Evolutionary conservation across 1,140 invertebrate species (phyloP), one percentile per base, ranked within the genome.

Genomic region (Druon quercuslanigerum): DNA sequence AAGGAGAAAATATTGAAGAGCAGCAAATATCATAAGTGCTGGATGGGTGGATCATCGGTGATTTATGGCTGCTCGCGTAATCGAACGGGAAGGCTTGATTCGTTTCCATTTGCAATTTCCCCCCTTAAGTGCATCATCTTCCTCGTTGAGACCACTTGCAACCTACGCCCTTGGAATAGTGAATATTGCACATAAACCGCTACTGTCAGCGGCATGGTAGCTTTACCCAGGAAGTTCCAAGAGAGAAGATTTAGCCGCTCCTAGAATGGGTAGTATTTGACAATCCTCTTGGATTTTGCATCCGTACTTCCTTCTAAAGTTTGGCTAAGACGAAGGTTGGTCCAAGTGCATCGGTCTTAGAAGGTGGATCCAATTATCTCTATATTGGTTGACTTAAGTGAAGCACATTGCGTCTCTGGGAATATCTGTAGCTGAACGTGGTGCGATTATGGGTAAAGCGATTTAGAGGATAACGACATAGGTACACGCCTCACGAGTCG

Each of bases 341-440:
- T 66, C 60, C 60, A 66, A 66, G 60, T 66, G 60, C 60, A 66
- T 40, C 40, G 60, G 60, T 66, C 60, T n/a, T 66, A 8, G 25
- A 66, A 40, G 60, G 60, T 66, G 60, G 16, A 66, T 66, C 60
- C 60, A 66, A 66, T 66, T 66, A 66, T 46, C 60, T 46, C 60
- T 66, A 66, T 66, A 66, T 66, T 66, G 60, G 60, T 66, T 66
- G 60, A 66, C 33, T 66, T 33, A 40, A 66, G 60, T 33, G 33
- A 66, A 66, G 60, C 60, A 66, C 60, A 46, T 66, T 66, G 60
- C 60, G 60, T 66, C 60, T 46, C 25, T 16, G 60, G 60, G 60
- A 66, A 66, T 66, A 66, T 66, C 60, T 66, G 60, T 66, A 66
- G 60, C 60, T 66, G 60, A 66, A 66, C 60, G 60, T 66, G 60